Conservation (phyloP, 2,797 vertebrate genomes). For the Gallirallus australis region DNA sequence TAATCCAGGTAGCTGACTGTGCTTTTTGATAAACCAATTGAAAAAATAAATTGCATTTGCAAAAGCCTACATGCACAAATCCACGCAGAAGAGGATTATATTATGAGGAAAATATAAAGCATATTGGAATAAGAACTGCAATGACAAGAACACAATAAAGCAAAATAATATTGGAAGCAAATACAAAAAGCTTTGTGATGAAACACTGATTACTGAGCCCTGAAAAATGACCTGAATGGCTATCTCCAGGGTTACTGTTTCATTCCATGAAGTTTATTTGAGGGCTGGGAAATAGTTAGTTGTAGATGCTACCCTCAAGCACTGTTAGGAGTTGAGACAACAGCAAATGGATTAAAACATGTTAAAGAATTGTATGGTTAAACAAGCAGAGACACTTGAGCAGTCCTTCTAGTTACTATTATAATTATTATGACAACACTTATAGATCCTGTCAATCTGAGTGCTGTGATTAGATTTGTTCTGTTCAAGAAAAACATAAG, state of each 20-base stretch:
- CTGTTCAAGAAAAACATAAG: neutral
- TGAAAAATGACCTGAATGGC: neutral
- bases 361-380: neutral
- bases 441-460: neutral
- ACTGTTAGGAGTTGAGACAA: neutral
- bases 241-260: constrained; percentile 24
- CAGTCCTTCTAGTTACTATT: neutral
- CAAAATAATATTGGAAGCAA: constrained; percentile 18
- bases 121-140: constrained; percentile 2
- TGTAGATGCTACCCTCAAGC: constrained; percentile 1
- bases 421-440: neutral
- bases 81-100: constrained; percentile 34
- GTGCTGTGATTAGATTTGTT: neutral
- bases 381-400: neutral
- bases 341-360: neutral
- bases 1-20: constrained; percentile 43
- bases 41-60: constrained; percentile 63
- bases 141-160: constrained; percentile 32
- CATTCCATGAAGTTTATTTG: neutral
- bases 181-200: constrained; percentile 31
- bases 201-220: neutral
- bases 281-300: neutral
- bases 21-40: constrained; percentile 43
- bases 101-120: constrained; percentile 33
- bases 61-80: neutral